These are phyloP conservation scores for Oeneis ivallda DNA, from an alignment of 2,888 invertebrate species.

Conservation along the genomic window DNA sequence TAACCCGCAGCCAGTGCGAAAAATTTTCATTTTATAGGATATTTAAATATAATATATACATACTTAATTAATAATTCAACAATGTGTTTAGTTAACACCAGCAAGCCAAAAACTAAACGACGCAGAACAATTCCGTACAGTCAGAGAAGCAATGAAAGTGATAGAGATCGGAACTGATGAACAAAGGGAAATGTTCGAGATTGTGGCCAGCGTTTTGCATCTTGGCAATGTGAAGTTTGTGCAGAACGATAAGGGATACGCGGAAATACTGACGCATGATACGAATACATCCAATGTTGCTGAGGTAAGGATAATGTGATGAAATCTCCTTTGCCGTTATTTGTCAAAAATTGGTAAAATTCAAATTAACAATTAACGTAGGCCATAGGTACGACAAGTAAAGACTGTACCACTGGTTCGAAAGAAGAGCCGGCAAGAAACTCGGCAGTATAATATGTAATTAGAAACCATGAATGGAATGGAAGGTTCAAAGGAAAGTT, in stretches of 20 bases:
- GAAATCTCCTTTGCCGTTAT: not conserved
- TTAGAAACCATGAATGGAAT: not conserved
- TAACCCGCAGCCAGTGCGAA: not conserved
- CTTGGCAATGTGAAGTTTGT: constrained; percentile 93
- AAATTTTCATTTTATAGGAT: not conserved
- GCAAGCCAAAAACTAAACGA: constrained; percentile 77
- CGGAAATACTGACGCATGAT: constrained; percentile 85
- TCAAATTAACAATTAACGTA: no score
- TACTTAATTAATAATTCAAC: no score
- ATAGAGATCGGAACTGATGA: constrained; percentile 88
- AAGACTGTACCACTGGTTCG: no score
- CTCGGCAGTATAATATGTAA: not conserved
- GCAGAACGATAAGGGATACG: constrained; percentile 85
- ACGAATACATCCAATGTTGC: constrained; percentile 80
- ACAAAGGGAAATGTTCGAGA: constrained; percentile 88
- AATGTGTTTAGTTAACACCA: constrained; percentile 51
- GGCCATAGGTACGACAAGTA: no score
- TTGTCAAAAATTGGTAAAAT: no score
- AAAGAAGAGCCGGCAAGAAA: no score
- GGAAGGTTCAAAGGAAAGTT: not conserved
- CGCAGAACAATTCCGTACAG: constrained; percentile 84
- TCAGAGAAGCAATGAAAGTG: constrained; percentile 88
- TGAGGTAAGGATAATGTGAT: constrained; percentile 76
- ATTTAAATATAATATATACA: not conserved
- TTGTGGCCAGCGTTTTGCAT: constrained; percentile 92